Evolutionary conservation across 2,888 invertebrate species (phyloP), one percentile per base, ranked within the genome.

Genomic region (Globia sparganii): DNA sequence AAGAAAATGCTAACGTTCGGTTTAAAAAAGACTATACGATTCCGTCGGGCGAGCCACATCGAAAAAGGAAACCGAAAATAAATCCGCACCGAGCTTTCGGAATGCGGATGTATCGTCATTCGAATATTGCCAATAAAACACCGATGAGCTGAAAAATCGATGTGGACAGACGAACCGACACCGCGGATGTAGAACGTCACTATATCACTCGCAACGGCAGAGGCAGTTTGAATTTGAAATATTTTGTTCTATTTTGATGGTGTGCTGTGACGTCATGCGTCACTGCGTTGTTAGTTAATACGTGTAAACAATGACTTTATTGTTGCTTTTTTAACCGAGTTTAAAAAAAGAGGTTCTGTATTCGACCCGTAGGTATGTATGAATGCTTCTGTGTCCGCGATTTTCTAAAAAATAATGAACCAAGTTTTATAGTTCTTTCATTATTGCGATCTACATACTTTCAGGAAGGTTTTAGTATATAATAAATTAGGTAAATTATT

Each of bases 111-210:
- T 90, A 91, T 91, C 90, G 92, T 93, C 94, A 95, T 93, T 93
- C 94, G 93, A 94, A 95, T 95, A 96, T 95, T 95, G 95, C 88
- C 96, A 96, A 96, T 96, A 96, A 96, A 96, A 96, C 96, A 90
- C 93, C 96, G 94, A 88, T 96, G 96, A 96, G 93, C 94, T 95
- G 96, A 96, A 96, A 96, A 96, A 96, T 96, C 96, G 96, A 96
- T 96, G 95, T 94, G 94, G 96, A 95, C 96, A 96, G 96, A 96
- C 96, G 93, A 93, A 92, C 87, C 89, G 88, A 89, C 87, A 87
- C 76, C 79, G 80, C 69, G 77, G 69, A 87, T 85, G 77, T 83
- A 85, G 86, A 82, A 80, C 78, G 76, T 74, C 79, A 75, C 81
- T 80, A 86, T 84, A 86, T 88, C 85, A 87, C 78, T 81, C 78